Percentiles rank a stretch among this genome's conserved stretches.
Evolutionary conservation across 2,797 vertebrate genomes (phyloP).

Genomic region (Macropodus opercularis): DNA sequence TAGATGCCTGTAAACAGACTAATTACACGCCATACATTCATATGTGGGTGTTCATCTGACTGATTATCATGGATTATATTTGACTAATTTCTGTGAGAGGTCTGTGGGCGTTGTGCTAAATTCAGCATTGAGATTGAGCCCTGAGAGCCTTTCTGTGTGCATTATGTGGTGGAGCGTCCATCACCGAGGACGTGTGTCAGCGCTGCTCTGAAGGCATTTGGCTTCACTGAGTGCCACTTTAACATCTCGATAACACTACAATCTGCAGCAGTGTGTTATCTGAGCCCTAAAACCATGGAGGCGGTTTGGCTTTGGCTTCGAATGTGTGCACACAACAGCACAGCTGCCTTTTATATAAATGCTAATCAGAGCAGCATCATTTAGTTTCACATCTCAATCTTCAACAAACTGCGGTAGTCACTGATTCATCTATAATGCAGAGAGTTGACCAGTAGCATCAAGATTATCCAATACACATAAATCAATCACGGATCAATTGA

Average conservation of each 20-base stretch:
- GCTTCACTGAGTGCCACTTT: constrained; percentile 53
- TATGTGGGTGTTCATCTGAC: constrained; percentile 5
- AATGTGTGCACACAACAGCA: not conserved
- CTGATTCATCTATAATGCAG: not conserved
- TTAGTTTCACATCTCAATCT: not conserved
- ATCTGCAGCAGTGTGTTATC: constrained; percentile 12
- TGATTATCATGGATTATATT: constrained; percentile 45
- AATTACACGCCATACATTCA: constrained; percentile 12
- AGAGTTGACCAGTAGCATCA: not conserved
- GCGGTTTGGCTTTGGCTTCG: not conserved
- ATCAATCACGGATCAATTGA: constrained; percentile 16
- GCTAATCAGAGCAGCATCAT: constrained; percentile 3
- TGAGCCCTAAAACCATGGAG: too few relatives aligned
- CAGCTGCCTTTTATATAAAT: constrained; percentile 9
- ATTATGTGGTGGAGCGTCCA: constrained; percentile 49
- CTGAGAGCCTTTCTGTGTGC: constrained; percentile 50
- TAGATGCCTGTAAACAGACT: not conserved
- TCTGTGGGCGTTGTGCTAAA: constrained; percentile 49
- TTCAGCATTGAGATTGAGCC: constrained; percentile 37
- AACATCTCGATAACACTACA: constrained; percentile 31
- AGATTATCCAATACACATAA: not conserved
- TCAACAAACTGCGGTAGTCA: not conserved
- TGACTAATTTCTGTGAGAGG: constrained; percentile 54
- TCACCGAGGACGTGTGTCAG: constrained; percentile 30
- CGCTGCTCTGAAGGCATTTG: constrained; percentile 27